Evolutionary conservation across 2,888 invertebrate genomes (phyloP).

Genomic region (Myopa testacea): DNA sequence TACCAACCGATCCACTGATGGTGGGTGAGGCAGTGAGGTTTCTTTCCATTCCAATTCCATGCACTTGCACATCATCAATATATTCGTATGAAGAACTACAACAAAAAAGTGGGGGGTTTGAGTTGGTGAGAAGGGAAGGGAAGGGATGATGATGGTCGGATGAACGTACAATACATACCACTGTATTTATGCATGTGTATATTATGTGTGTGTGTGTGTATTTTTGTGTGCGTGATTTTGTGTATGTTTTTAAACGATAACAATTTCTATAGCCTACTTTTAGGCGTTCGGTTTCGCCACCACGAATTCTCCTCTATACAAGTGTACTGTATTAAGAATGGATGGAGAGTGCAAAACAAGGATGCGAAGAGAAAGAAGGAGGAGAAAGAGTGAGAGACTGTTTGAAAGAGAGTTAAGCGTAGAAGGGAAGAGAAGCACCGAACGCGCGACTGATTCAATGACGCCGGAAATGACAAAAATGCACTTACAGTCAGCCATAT

Average conservation of each 20-base stretch:
- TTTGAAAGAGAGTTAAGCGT: background rate
- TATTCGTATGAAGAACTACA: too few relatives aligned
- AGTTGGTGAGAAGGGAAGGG: too few relatives aligned
- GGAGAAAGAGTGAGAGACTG: background rate
- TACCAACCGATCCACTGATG: too few relatives aligned
- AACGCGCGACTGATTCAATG: background rate
- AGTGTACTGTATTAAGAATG: background rate
- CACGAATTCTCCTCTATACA: background rate
- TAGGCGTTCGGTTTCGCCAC: constrained; percentile 7
- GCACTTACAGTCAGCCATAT: constrained; percentile 31
- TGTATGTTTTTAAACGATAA: constrained; percentile 28
- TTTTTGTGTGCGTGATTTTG: background rate
- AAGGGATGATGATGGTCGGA: too few relatives aligned
- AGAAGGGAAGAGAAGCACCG: background rate
- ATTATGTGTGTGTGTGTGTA: constrained; percentile 19
- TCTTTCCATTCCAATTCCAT: too few relatives aligned
- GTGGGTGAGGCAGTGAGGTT: too few relatives aligned
- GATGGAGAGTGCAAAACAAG: too few relatives aligned
- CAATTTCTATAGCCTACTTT: constrained; percentile 36
- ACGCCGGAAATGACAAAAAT: constrained; percentile 35
- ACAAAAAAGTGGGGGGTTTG: too few relatives aligned
- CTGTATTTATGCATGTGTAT: too few relatives aligned
- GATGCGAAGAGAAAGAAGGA: too few relatives aligned
- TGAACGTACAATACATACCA: too few relatives aligned
- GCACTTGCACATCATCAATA: too few relatives aligned